Percentiles rank a stretch among this genome's conserved stretches.
phyloP scores from a whole-genome alignment of 2,797 vertebrate genomes.

The Thalassophryne amazonica region DNA sequence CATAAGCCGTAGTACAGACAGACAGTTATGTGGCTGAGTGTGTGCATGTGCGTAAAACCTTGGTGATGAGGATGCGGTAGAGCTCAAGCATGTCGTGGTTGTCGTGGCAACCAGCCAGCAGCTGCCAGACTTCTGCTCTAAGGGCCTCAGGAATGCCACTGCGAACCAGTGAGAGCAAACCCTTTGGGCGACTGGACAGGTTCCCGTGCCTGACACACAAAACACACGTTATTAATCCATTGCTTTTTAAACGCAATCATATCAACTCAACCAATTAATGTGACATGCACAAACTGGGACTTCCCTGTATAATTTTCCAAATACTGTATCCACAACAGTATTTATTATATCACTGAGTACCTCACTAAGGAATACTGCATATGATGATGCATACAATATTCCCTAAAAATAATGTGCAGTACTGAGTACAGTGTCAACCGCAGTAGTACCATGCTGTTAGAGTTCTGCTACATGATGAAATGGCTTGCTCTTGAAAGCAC shows the following conservation, averaged over 20 bases:
- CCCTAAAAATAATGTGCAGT: no score
- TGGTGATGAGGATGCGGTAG: conserved; percentile 95
- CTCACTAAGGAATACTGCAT: background rate
- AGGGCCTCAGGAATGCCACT: conserved; percentile 93
- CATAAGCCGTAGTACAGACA: no score
- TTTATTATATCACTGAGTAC: background rate
- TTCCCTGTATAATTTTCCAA: no score
- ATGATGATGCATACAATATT: no score
- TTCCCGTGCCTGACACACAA: conserved; percentile 85
- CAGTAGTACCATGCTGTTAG: background rate
- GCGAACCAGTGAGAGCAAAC: conserved; percentile 87
- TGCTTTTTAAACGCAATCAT: conserved; percentile 7
- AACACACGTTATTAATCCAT: conserved; percentile 6
- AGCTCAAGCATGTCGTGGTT: conserved; percentile 90
- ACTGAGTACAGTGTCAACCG: background rate
- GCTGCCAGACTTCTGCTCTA: conserved; percentile 96
- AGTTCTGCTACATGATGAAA: background rate
- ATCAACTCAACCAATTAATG: background rate
- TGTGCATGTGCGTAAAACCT: conserved; percentile 75
- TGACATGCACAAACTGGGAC: no score
- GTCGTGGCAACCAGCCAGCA: conserved; percentile 93
- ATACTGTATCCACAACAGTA: background rate
- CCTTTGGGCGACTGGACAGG: conserved; percentile 87
- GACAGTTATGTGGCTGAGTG: background rate
- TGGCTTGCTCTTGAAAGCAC: conserved; percentile 22